These are phyloP conservation scores for Thunnus albacares DNA, from an alignment of 2,797 vertebrate genomes.

Conservation along the genomic window DNA sequence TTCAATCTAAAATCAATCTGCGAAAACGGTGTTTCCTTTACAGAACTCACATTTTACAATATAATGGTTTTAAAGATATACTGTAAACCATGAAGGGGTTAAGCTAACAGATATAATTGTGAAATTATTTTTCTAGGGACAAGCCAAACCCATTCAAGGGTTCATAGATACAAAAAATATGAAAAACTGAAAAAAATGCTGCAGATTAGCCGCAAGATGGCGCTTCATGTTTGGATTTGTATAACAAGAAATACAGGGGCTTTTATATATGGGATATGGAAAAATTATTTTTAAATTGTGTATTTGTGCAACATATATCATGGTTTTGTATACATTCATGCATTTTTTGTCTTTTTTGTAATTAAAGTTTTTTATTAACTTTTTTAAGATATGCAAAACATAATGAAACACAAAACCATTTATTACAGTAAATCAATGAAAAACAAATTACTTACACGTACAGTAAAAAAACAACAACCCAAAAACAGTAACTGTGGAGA, in stretches of 20 bases:
- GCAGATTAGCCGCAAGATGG: slow-evolving; percentile 54
- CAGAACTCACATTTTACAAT: not conserved
- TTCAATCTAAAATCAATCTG: not conserved
- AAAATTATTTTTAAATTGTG: too few species aligned
- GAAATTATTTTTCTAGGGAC: not conserved
- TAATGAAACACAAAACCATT: too few species aligned
- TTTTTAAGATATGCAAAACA: too few species aligned
- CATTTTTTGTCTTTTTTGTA: not conserved
- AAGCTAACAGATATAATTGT: not conserved
- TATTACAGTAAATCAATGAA: too few species aligned
- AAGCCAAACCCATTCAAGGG: not conserved
- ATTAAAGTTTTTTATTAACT: too few species aligned
- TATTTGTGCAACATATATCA: not conserved
- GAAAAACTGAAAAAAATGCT: not conserved
- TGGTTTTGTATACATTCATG: not conserved
- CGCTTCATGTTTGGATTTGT: slow-evolving; percentile 51
- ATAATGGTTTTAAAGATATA: not conserved
- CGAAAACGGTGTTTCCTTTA: not conserved
- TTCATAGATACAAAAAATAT: not conserved
- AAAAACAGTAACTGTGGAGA: too few species aligned
- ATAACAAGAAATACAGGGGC: not conserved
- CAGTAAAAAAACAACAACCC: not conserved
- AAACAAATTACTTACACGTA: too few species aligned
- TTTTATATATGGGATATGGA: not conserved
- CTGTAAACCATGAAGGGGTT: not conserved